These are phyloP conservation scores for Gyps fulvus DNA, from an alignment of 2,113 vertebrate genomes.

Conservation along the genomic window DNA sequence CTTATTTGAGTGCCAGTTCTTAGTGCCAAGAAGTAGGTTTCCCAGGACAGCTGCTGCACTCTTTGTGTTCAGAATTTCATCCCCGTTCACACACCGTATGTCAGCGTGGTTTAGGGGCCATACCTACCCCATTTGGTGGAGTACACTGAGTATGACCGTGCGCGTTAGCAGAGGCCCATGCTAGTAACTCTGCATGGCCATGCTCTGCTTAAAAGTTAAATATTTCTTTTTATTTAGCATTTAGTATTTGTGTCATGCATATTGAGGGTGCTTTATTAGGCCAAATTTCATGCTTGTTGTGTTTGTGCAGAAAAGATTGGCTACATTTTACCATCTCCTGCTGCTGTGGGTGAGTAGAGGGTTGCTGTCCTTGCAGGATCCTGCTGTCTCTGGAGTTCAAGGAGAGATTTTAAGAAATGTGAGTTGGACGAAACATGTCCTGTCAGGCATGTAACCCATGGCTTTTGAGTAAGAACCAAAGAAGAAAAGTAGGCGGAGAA, in stretches of 20 bases:
- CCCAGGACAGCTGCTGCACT: neutral
- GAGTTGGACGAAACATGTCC: neutral
- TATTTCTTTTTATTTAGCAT: neutral
- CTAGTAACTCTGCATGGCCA: fast-evolving
- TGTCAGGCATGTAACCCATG: neutral
- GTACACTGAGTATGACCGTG: neutral
- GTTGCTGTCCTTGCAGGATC: neutral
- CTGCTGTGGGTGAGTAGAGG: neutral
- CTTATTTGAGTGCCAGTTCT: neutral
- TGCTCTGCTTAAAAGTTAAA: neutral
- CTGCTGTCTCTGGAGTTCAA: neutral
- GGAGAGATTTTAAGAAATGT: neutral
- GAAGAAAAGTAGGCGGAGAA: neutral
- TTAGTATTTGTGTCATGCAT: neutral
- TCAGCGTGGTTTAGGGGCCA: neutral
- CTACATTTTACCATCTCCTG: neutral
- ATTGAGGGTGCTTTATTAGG: neutral
- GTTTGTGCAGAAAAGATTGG: neutral
- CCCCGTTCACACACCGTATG: fast-evolving
- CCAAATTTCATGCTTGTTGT: neutral
- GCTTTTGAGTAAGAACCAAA: neutral
- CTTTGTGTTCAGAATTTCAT: neutral
- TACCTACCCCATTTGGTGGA: fast-evolving
- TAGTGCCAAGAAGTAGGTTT: neutral
- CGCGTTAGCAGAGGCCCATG: fast-evolving